These are phyloP conservation scores for Nomada ruficornis DNA, from an alignment of 2,888 invertebrate genomes.

Conservation along the genomic window DNA sequence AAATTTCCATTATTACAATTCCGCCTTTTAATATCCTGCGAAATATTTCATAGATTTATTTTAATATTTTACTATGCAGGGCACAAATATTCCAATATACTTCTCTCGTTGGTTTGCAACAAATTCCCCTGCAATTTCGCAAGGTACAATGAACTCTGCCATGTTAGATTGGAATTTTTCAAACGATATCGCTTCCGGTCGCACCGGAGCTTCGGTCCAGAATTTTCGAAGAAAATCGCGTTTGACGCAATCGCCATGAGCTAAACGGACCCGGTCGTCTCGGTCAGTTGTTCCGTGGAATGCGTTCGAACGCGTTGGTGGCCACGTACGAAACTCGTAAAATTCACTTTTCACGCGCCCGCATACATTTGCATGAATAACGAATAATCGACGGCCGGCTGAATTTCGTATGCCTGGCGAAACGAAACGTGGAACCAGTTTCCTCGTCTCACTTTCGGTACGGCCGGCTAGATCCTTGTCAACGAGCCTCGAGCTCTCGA, in stretches of 20 bases:
- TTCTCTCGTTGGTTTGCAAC: too few species aligned
- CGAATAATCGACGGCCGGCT: constrained; percentile 38
- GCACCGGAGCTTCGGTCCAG: background rate
- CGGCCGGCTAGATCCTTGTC: constrained; percentile 3
- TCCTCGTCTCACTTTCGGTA: constrained; percentile 5
- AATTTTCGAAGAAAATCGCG: constrained; percentile 27
- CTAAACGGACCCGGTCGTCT: constrained; percentile 46
- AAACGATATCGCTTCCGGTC: constrained; percentile 1
- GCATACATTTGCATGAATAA: constrained; percentile 59
- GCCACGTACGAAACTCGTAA: constrained; percentile 52
- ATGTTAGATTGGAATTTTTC: background rate
- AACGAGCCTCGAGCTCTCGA: background rate
- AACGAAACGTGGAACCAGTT: constrained; percentile 34
- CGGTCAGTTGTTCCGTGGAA: constrained; percentile 68
- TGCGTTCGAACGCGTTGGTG: constrained; percentile 59
- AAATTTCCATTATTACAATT: too few species aligned
- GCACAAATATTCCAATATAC: too few species aligned
- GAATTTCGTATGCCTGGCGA: constrained; percentile 37
- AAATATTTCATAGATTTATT: too few species aligned
- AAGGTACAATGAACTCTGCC: background rate
- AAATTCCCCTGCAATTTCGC: background rate
- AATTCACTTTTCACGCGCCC: constrained; percentile 61
- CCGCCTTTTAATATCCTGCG: too few species aligned
- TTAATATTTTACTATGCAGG: too few species aligned
- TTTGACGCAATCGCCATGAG: constrained; percentile 11